Evolutionary conservation across 2,113 vertebrate species (phyloP).

Genomic region (Brienomyrus longianalis): DNA sequence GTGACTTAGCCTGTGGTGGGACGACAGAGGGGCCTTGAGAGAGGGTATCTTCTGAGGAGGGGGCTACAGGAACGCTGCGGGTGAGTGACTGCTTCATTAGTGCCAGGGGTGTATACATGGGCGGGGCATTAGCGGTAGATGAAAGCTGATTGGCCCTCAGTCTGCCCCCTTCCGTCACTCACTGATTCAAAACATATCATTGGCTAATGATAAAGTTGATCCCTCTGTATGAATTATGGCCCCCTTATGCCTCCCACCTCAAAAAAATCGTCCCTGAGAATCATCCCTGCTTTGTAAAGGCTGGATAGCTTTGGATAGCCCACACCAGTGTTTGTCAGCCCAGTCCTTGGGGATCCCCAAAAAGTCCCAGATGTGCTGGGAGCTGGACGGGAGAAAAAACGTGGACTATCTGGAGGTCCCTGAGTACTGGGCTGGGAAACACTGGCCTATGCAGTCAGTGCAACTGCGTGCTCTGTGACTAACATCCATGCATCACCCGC

Average conservation of each 20-base stretch:
- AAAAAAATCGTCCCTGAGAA: not conserved
- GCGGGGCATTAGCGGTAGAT: not conserved
- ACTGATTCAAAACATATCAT: not conserved
- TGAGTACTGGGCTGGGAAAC: not conserved
- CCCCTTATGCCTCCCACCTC: not conserved
- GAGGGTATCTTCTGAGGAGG: not conserved
- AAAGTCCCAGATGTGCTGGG: not conserved
- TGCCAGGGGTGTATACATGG: not conserved
- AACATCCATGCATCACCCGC: not conserved
- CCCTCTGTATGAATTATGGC: not conserved
- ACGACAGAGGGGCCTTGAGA: not conserved
- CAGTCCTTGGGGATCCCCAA: not conserved
- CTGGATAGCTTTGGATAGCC: not conserved
- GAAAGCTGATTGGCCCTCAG: not conserved
- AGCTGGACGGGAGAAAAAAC: not conserved
- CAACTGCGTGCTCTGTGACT: not conserved
- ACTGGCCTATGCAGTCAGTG: not conserved
- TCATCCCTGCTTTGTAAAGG: not conserved
- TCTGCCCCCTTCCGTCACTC: not conserved
- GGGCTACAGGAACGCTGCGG: not conserved
- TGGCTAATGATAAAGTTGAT: not conserved
- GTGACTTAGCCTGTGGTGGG: constrained; percentile 76
- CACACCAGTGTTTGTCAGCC: not conserved
- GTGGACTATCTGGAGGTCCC: not conserved
- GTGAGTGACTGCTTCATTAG: not conserved